Evolutionary conservation across 92 coral and sea anemone genomes (phyloP).

Genomic region (Actinostola sp.): DNA sequence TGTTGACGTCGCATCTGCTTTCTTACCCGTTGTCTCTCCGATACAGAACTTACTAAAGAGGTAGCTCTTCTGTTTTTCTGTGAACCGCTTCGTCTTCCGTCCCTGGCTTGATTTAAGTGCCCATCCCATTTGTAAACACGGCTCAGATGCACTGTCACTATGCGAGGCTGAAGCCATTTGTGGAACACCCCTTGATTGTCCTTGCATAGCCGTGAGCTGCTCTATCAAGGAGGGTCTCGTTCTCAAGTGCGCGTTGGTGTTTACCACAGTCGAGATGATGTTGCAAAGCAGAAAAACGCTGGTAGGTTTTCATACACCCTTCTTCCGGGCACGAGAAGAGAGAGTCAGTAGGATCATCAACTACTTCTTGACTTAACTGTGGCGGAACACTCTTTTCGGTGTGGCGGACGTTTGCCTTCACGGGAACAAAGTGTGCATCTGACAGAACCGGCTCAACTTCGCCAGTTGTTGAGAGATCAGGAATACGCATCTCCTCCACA

Average conservation of each 20-base stretch:
- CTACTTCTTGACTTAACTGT: too few relatives aligned
- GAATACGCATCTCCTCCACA: too few relatives aligned
- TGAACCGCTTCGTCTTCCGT: slow-evolving; percentile 26
- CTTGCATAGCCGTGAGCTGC: slow-evolving; percentile 58
- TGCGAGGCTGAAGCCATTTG: not conserved
- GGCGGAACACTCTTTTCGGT: too few relatives aligned
- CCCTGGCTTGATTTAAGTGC: slow-evolving; percentile 31
- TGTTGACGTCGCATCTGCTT: slow-evolving; percentile 29
- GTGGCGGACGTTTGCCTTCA: too few relatives aligned
- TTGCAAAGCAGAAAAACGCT: slow-evolving; percentile 64
- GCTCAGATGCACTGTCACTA: not conserved
- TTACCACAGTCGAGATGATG: slow-evolving; percentile 62
- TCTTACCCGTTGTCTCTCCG: slow-evolving; percentile 48
- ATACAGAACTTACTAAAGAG: slow-evolving; percentile 19
- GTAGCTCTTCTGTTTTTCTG: slow-evolving; percentile 33
- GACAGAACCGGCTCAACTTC: too few relatives aligned
- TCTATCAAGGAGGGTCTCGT: slow-evolving; percentile 68
- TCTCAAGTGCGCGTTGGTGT: slow-evolving; percentile 58
- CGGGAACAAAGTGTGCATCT: too few relatives aligned
- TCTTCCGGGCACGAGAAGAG: slow-evolving; percentile 70
- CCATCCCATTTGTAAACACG: slow-evolving; percentile 48
- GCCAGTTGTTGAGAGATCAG: too few relatives aligned
- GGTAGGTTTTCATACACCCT: slow-evolving; percentile 63
- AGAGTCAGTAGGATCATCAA: too few relatives aligned
- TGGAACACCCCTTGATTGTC: slow-evolving; percentile 49